These are phyloP conservation scores for Pasiphila rectangulata DNA, from an alignment of 2,888 invertebrate genomes.

Conservation along the genomic window DNA sequence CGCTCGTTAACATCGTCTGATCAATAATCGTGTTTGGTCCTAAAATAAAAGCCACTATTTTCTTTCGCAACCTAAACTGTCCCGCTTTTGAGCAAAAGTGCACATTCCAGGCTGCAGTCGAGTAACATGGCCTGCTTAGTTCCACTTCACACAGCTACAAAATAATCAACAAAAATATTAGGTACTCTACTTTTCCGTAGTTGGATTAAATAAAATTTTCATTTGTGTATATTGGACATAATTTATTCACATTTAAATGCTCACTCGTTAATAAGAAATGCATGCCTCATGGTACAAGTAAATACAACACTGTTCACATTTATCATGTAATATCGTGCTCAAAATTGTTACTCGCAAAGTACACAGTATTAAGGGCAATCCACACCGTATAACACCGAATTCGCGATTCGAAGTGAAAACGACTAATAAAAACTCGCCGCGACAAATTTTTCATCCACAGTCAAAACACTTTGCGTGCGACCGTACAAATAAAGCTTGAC, in stretches of 20 bases:
- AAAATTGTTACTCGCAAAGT: slow-evolving; percentile 32
- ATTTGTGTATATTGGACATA: no score
- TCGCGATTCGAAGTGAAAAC: slow-evolving; percentile 24
- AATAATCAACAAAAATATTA: no score
- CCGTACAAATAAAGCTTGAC: slow-evolving; percentile 29
- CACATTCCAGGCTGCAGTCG: no score
- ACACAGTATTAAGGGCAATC: slow-evolving; percentile 35
- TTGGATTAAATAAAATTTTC: no score
- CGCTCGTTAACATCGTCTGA: no score
- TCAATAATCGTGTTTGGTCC: no score
- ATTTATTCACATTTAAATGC: slow-evolving; percentile 1
- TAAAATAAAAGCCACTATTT: no score
- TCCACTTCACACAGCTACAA: no score
- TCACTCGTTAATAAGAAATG: slow-evolving; percentile 2
- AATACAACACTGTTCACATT: slow-evolving; percentile 22
- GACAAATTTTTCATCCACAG: slow-evolving; percentile 59
- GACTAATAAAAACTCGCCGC: slow-evolving; percentile 43
- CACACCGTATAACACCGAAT: slow-evolving; percentile 31
- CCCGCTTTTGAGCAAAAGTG: no score
- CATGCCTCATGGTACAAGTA: slow-evolving; percentile 13
- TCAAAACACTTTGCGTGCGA: slow-evolving; percentile 52
- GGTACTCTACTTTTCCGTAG: no score
- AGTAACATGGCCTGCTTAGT: no score
- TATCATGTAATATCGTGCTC: slow-evolving; percentile 33
- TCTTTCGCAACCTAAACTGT: no score